Evolutionary conservation across 64 coral and sea anemone species (phyloP).

Genomic region (Dendronephthya gigantea): DNA sequence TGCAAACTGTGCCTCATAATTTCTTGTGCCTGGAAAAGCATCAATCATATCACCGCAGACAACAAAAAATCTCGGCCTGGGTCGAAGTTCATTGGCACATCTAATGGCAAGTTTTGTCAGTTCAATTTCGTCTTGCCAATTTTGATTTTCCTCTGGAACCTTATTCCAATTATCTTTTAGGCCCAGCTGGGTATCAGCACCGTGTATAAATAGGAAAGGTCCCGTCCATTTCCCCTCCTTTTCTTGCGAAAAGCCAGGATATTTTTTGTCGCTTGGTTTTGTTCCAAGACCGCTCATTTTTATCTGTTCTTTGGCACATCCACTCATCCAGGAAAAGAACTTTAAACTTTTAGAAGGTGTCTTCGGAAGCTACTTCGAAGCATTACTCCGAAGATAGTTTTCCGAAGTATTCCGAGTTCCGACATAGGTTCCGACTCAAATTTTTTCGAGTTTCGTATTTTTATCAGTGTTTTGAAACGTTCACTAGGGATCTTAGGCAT

Average conservation of each 20-base stretch:
- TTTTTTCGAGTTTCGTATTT: no score
- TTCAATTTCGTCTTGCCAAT: slow-evolving; percentile 68
- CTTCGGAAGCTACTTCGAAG: no score
- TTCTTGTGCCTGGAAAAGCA: slow-evolving; percentile 61
- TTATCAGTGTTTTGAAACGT: no score
- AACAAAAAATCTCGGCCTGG: slow-evolving; percentile 91
- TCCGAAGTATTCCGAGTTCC: no score
- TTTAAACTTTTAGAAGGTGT: no score
- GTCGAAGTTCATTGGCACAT: slow-evolving; percentile 60
- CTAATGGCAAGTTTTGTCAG: slow-evolving; percentile 78
- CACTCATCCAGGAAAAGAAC: no score
- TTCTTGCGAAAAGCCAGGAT: slow-evolving; percentile 67
- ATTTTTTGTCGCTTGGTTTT: slow-evolving; percentile 8
- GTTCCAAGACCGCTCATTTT: not conserved
- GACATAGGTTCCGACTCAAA: no score
- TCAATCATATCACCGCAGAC: slow-evolving; percentile 95
- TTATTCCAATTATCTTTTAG: slow-evolving; percentile 90
- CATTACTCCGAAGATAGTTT: no score
- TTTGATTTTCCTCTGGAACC: slow-evolving; percentile 55
- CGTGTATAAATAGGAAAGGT: slow-evolving; percentile 79
- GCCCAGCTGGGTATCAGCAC: slow-evolving; percentile 92
- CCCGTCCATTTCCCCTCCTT: slow-evolving; percentile 79
- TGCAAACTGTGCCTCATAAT: slow-evolving; percentile 64
- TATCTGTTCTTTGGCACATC: not conserved
- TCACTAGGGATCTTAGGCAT: no score